Percentiles rank a stretch among this genome's conserved stretches.
Evolutionary conservation across 1,140 invertebrate species (phyloP).

Genomic region (Dryas iulia): DNA sequence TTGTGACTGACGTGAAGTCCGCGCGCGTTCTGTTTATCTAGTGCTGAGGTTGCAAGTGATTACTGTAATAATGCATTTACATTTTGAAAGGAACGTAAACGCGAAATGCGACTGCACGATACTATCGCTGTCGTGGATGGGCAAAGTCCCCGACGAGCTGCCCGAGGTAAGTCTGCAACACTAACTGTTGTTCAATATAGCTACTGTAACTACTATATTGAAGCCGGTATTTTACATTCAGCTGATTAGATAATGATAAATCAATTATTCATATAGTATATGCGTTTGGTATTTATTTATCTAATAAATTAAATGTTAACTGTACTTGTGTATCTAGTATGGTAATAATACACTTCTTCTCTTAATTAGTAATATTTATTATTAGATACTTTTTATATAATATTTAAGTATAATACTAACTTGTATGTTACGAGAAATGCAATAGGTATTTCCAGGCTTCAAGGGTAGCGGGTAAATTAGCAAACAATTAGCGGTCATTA

Average conservation of each 20-base stretch:
- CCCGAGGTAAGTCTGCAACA: slow-evolving; percentile 87
- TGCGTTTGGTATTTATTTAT: not conserved
- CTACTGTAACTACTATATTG: not conserved
- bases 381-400: too few relatives aligned
- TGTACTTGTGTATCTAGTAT: too few relatives aligned
- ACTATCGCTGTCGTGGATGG: slow-evolving; percentile 98
- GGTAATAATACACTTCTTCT: too few relatives aligned
- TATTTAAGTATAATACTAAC: not conserved
- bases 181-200: not conserved
- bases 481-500: slow-evolving; percentile 27
- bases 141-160: slow-evolving; percentile 96
- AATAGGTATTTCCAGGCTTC: not conserved
- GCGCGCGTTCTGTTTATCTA: slow-evolving; percentile 25
- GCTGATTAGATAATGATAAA: not conserved
- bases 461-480: not conserved
- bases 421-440: too few relatives aligned
- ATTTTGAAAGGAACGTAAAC: slow-evolving; percentile 95
- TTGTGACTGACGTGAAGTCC: slow-evolving; percentile 21
- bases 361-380: too few relatives aligned
- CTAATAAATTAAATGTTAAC: not conserved
- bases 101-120: slow-evolving; percentile 97
- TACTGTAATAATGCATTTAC: slow-evolving; percentile 87
- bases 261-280: not conserved
- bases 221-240: not conserved
- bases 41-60: slow-evolving; percentile 32